These are phyloP conservation scores for Drosophila arizonae DNA, from an alignment of 1,140 invertebrate genomes.

Conservation along the genomic window DNA sequence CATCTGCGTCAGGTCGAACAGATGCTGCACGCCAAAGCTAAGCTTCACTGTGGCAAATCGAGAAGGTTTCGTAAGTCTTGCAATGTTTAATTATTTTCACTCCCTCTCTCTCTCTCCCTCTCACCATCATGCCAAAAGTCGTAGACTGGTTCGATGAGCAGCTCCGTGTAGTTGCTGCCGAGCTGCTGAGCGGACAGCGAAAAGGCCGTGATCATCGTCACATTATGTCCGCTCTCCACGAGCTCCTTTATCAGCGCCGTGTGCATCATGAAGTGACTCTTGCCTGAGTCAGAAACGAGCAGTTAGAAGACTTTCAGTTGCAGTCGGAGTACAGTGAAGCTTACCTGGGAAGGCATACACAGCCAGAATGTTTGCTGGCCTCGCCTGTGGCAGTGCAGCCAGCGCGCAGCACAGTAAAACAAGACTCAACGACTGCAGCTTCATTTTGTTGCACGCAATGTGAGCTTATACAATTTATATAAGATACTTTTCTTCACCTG, in stretches of 20 bases:
- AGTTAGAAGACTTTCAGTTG: neutral
- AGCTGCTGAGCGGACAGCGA: slow-evolving; percentile 48
- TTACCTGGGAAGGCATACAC: slow-evolving; percentile 70
- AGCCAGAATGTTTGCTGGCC: slow-evolving; percentile 59
- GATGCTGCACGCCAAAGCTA: slow-evolving; percentile 61
- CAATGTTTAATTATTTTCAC: no score
- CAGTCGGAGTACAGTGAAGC: neutral
- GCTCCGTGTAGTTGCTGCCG: slow-evolving; percentile 71
- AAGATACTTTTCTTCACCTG: no score
- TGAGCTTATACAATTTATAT: neutral
- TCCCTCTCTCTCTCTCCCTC: neutral
- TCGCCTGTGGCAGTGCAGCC: neutral
- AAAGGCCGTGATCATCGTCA: slow-evolving; percentile 68
- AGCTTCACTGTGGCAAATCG: slow-evolving; percentile 57
- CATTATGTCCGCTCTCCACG: slow-evolving; percentile 64
- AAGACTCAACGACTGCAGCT: slow-evolving; percentile 21
- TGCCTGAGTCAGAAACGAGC: slow-evolving; percentile 34
- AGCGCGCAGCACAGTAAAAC: slow-evolving; percentile 26
- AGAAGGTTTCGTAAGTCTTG: no score
- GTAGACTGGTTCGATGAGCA: slow-evolving; percentile 73
- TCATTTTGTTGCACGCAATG: neutral
- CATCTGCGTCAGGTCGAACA: slow-evolving; percentile 77
- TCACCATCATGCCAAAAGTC: slow-evolving; percentile 74
- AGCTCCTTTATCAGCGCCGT: slow-evolving; percentile 65
- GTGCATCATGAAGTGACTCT: slow-evolving; percentile 75